Evolutionary conservation across 2,888 invertebrate species (phyloP).

Genomic region (Parnassius smintheus): DNA sequence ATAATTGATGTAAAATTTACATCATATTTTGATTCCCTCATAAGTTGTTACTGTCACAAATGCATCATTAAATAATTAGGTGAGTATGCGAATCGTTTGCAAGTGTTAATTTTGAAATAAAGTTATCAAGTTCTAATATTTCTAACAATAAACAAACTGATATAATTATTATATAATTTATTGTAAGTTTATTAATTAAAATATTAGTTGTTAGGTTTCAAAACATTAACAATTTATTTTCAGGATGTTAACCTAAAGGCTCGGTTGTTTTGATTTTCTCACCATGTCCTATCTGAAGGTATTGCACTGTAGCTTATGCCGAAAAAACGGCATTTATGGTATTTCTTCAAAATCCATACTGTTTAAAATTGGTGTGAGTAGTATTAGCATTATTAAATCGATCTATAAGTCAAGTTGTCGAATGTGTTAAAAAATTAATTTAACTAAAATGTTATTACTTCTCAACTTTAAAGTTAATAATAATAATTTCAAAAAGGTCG

Average conservation of each 20-base stretch:
- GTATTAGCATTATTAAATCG: neutral
- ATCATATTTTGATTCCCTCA: no score
- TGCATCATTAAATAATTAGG: conserved; percentile 4
- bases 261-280: conserved; percentile 6
- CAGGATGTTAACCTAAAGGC: conserved; percentile 60
- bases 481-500: no score
- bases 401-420: no score
- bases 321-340: conserved; percentile 54
- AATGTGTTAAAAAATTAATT: no score
- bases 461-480: no score
- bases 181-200: neutral
- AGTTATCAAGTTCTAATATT: neutral
- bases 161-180: conserved; percentile 16
- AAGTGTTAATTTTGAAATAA: neutral
- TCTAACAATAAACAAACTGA: conserved; percentile 22
- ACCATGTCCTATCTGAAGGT: conserved; percentile 70
- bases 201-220: neutral
- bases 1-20: neutral
- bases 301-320: conserved; percentile 63
- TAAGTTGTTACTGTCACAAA: neutral
- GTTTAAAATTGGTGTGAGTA: conserved; percentile 62
- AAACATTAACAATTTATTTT: conserved; percentile 34
- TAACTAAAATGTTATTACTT: no score
- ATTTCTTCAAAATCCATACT: conserved; percentile 56
- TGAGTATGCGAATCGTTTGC: conserved; percentile 3